A percentile compares a stretch with the other conserved stretches of the same genome.
These are phyloP conservation scores for Tiaroga cobitis DNA, from an alignment of 2,797 vertebrate species.

Conservation along the genomic window DNA sequence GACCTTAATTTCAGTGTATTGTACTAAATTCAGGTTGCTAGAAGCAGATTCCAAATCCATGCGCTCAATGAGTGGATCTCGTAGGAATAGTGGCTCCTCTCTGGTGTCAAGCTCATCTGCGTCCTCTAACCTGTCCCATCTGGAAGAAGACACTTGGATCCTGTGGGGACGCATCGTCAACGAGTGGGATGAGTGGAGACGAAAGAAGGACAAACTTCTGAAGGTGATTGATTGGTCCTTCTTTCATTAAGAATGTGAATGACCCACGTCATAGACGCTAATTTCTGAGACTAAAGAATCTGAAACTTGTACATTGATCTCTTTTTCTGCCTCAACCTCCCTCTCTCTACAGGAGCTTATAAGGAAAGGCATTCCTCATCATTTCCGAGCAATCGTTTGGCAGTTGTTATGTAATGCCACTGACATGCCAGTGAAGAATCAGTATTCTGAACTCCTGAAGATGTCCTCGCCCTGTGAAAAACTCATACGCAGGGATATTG, in stretches of 20 bases:
- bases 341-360: slow-evolving; percentile 87
- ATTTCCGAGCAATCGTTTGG: slow-evolving; percentile 98
- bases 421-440: slow-evolving; percentile 97
- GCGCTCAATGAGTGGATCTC: slow-evolving; percentile 94
- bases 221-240: slow-evolving; percentile 81
- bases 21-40: slow-evolving; percentile 81
- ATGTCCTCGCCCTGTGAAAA: slow-evolving; percentile 99
- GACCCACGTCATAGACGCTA: neutral
- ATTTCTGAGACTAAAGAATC: neutral
- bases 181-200: slow-evolving; percentile 97
- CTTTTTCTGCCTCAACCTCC: neutral
- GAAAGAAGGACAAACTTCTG: slow-evolving; percentile 98
- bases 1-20: neutral
- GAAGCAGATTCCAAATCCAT: slow-evolving; percentile 97
- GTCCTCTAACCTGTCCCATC: slow-evolving; percentile 97
- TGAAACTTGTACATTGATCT: neutral
- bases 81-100: slow-evolving; percentile 96
- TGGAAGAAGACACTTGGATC: slow-evolving; percentile 98
- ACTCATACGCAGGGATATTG: slow-evolving; percentile 96
- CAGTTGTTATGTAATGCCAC: slow-evolving; percentile 95
- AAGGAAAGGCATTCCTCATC: slow-evolving; percentile 95
- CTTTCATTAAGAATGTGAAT: neutral
- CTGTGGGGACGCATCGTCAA: slow-evolving; percentile 98
- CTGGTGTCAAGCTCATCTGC: slow-evolving; percentile 98
- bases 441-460: slow-evolving; percentile 97